Base-by-base conservation (phyloP, 2,113 vertebrate species). In the Coreoperca whiteheadi region DNA sequence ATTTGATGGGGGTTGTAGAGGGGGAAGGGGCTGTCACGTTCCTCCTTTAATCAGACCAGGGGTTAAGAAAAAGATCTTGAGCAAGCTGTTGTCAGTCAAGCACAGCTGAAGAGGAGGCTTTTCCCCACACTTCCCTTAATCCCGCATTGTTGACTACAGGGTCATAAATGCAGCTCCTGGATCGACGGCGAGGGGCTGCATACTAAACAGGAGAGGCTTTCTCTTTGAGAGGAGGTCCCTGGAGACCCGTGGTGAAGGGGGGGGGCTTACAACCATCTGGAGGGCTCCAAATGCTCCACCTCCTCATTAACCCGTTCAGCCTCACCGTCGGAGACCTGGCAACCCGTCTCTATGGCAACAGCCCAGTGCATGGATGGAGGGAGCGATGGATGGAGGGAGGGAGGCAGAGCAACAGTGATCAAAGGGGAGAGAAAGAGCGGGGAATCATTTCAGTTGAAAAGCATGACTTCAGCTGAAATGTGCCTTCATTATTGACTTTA, bases 341-440 rank as follows among this genome's bases (percentile, higher is more conserved):
- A 90, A 88, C 87, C 81, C 25, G 68, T 93, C 54, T 61, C 93
- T 50, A 93, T 93, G 84, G 89, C 87, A 93, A 94, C 93, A 80
- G 61, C 63, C 60, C 77, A 72, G 83, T 25, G 74, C 53, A 10
- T 56, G 71, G 74, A 86, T 72, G 79, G 78, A 83, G 76, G 78
- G 66, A 79, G 15, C 7, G 60, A 81, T 64, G 25, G 69, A 67
- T 68, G 21, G 41, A 57, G 37, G 25, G 74, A 63, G 80, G 9
- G 43, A 20, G 80, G 9, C 37, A 20, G 63, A 60, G n/a, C 32
- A 34, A 9, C 23, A 37, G 53, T 0, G 25, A 84, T 78, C 77
- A 81, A 82, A 88, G 51, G 34, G 48, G 46, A 76, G 34, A 9
- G 61, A 64, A 61, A 77, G 50, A 72, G 60, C 14, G 2, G 63